Evolutionary conservation across 2,888 invertebrate species (phyloP).

Genomic region (Acrobasis suavella): DNA sequence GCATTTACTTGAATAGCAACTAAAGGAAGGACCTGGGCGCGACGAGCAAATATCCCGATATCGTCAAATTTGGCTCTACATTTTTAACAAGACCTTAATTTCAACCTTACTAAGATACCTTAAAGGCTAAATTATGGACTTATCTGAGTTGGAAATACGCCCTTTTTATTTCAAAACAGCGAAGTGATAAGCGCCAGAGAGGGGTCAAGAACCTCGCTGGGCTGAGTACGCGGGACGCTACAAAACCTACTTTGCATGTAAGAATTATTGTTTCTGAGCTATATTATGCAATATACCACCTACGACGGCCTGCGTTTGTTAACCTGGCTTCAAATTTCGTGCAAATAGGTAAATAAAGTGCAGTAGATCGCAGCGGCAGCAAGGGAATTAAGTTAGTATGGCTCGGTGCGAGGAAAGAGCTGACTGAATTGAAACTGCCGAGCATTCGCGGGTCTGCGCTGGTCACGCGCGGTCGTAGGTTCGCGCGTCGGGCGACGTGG

Average conservation of each 20-base stretch:
- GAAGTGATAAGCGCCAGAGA: constrained; percentile 72
- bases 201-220: constrained; percentile 75
- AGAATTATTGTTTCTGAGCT: constrained; percentile 7
- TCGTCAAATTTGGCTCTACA: constrained; percentile 32
- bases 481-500: constrained; percentile 51
- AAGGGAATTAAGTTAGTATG: constrained; percentile 33
- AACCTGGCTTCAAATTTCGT: constrained; percentile 32
- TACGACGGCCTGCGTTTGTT: constrained; percentile 19
- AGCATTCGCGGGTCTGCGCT: constrained; percentile 69
- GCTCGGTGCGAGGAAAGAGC: background rate
- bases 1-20: background rate
- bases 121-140: constrained; percentile 34
- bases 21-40: constrained; percentile 17
- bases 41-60: constrained; percentile 14
- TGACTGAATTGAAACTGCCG: background rate
- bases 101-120: constrained; percentile 33
- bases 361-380: constrained; percentile 44
- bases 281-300: constrained; percentile 15
- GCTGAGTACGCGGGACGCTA: constrained; percentile 45
- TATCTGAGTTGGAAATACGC: constrained; percentile 39
- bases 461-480: constrained; percentile 64
- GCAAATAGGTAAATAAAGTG: constrained; percentile 41
- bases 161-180: constrained; percentile 45
- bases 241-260: constrained; percentile 32
- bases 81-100: constrained; percentile 26